Percentiles rank a stretch among this genome's conserved stretches.
phyloP scores from a whole-genome alignment of 2,113 vertebrate species.

The Capreolus pygargus region DNA sequence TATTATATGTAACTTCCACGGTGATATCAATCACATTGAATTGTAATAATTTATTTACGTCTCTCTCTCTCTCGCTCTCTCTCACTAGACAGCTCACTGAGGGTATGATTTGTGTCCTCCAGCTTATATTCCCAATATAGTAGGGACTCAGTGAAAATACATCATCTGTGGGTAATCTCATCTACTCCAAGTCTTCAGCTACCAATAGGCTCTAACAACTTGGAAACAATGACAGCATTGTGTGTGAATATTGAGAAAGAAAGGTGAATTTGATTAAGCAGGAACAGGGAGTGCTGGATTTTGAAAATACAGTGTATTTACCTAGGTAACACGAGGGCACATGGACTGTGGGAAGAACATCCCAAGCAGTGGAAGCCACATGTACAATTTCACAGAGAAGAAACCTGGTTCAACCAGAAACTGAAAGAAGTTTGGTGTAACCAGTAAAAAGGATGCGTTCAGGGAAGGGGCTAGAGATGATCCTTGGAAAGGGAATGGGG shows the following conservation, averaged over 20 bases:
- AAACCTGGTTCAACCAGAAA: background rate
- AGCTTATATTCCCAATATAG: background rate
- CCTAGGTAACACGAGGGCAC: background rate
- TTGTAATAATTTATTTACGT: background rate
- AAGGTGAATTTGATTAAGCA: background rate
- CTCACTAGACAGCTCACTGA: background rate
- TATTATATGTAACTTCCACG: background rate
- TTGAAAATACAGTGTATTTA: constrained; percentile 3
- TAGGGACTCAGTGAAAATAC: background rate
- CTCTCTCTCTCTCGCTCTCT: background rate
- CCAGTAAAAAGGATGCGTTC: background rate
- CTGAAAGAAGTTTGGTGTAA: background rate
- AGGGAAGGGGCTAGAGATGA: background rate
- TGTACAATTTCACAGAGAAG: background rate
- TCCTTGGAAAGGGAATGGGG: background rate
- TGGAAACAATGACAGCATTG: background rate
- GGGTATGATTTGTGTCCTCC: background rate
- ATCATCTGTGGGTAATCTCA: background rate
- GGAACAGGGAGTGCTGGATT: background rate
- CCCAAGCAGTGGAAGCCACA: background rate
- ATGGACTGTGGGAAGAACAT: background rate
- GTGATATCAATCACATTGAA: background rate
- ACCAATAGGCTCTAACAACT: background rate
- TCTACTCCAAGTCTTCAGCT: background rate
- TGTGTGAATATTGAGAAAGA: background rate